Conservation (phyloP, 2,888 invertebrate genomes). For the Sycophila texana region DNA sequence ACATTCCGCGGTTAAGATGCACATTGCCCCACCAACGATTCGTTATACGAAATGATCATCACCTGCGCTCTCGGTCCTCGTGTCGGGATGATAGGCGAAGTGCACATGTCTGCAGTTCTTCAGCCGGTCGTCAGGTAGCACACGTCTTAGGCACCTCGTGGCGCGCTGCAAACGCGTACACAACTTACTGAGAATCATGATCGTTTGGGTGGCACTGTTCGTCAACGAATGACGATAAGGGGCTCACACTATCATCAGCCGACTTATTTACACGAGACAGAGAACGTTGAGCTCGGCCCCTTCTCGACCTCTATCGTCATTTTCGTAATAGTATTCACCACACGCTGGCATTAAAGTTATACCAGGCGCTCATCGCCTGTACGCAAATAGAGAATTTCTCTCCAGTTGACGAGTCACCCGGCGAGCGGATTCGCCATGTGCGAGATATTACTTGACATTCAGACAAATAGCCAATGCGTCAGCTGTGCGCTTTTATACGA, state of each 20-base stretch:
- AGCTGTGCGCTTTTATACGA: no score
- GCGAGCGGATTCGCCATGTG: no score
- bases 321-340: constrained; percentile 54
- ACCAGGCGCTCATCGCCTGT: neutral
- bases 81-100: constrained; percentile 68
- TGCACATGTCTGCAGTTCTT: constrained; percentile 64
- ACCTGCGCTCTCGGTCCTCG: constrained; percentile 41
- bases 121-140: constrained; percentile 51
- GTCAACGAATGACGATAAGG: constrained; percentile 58
- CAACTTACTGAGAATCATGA: constrained; percentile 68
- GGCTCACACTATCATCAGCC: constrained; percentile 60
- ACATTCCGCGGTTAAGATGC: no score
- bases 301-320: constrained; percentile 49
- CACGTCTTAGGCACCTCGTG: constrained; percentile 50
- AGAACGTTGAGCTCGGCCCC: constrained; percentile 19
- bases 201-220: constrained; percentile 60
- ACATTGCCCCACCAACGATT: no score
- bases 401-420: neutral
- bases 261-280: constrained; percentile 68
- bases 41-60: neutral
- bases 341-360: neutral
- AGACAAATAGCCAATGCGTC: no score
- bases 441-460: no score
- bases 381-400: neutral
- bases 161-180: constrained; percentile 58